phyloP scores from a whole-genome alignment of 2,797 vertebrate species.

The Artibeus jamaicensis region DNA sequence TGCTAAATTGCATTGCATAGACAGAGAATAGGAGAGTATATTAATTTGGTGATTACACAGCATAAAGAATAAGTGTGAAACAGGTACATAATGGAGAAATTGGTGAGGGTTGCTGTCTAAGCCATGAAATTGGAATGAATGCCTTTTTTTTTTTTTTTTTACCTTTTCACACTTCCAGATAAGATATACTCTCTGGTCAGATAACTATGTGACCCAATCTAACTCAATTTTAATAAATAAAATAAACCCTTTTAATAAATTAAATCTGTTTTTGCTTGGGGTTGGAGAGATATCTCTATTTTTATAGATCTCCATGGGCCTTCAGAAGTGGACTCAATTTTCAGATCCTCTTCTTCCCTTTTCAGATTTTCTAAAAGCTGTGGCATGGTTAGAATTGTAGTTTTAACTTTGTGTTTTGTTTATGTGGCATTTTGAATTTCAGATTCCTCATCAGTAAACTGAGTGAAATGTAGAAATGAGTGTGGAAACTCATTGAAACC shows the following conservation, averaged over 20 bases:
- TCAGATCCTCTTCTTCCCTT: background rate
- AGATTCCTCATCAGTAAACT: background rate
- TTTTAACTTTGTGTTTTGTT: background rate
- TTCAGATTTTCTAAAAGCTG: background rate
- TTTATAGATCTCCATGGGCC: background rate
- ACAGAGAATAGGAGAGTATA: background rate
- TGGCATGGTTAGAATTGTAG: background rate
- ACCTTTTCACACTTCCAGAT: background rate
- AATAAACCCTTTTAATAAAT: background rate
- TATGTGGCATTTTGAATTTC: background rate
- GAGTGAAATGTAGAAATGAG: background rate
- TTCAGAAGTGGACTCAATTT: background rate
- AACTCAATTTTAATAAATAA: conserved; percentile 17
- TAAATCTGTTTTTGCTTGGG: background rate
- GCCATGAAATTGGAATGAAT: background rate
- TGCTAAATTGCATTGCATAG: background rate
- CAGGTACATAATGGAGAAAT: background rate
- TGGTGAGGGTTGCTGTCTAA: background rate
- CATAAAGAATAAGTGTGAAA: background rate
- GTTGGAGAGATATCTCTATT: background rate
- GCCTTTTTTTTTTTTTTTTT: background rate
- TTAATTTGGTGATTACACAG: background rate
- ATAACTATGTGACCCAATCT: background rate
- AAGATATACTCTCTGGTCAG: background rate
- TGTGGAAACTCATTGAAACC: background rate